phyloP scores from a whole-genome alignment of 2,888 invertebrate genomes.

The Lasius fuliginosus region DNA sequence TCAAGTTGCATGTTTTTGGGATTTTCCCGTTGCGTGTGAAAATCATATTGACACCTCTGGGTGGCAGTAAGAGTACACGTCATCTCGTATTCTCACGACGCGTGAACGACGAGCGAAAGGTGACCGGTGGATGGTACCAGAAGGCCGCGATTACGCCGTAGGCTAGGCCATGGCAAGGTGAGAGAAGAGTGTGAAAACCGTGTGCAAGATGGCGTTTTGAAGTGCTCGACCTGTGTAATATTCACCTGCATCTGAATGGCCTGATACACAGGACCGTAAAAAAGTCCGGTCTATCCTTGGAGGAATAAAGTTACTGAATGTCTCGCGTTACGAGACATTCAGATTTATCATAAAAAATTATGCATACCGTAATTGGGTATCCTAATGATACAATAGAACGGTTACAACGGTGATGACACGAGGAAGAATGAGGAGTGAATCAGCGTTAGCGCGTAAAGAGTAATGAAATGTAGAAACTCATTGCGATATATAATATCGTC shows the following conservation, averaged over 20 bases:
- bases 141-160: slow-evolving; percentile 80
- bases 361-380: background rate
- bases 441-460: background rate
- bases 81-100: slow-evolving; percentile 1
- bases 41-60: background rate
- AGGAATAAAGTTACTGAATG: background rate
- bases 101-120: slow-evolving; percentile 58
- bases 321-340: background rate
- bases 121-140: slow-evolving; percentile 77
- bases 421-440: background rate
- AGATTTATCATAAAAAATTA: slow-evolving; percentile 8
- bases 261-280: slow-evolving; percentile 69
- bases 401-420: background rate
- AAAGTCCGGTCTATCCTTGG: slow-evolving; percentile 22
- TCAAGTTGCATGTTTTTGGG: background rate
- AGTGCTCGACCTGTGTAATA: slow-evolving; percentile 53
- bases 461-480: background rate
- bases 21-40: slow-evolving; percentile 18
- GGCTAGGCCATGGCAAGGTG: slow-evolving; percentile 86
- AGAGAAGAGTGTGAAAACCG: slow-evolving; percentile 75
- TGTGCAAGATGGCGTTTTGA: slow-evolving; percentile 79
- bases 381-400: background rate
- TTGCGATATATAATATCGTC: slow-evolving; percentile 29
- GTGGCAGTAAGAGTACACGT: slow-evolving; percentile 9
- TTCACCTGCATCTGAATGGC: slow-evolving; percentile 60